A percentile compares a stretch with the other conserved stretches of the same genome.
These are phyloP conservation scores for Dolichallabes microphthalmus DNA, from an alignment of 2,113 vertebrate species.

Conservation along the genomic window DNA sequence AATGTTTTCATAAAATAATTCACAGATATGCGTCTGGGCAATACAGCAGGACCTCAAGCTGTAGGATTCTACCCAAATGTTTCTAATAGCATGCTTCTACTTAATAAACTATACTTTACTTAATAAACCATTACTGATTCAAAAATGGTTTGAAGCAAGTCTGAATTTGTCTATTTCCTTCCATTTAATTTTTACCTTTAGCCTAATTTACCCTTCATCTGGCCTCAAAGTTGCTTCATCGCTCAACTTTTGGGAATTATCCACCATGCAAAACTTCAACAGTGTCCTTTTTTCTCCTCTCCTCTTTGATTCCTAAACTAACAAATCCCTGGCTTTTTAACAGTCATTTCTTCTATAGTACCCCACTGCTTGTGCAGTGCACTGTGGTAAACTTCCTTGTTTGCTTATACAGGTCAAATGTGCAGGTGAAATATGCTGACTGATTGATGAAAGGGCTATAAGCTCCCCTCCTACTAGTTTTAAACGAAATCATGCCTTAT, in stretches of 20 bases:
- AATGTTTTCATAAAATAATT: neutral
- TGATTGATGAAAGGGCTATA: slow-evolving; percentile 58
- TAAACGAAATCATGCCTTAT: slow-evolving; percentile 42
- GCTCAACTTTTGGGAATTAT: slow-evolving; percentile 21
- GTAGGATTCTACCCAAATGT: neutral
- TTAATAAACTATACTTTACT: slow-evolving; percentile 6
- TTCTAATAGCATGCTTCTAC: neutral
- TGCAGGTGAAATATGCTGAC: slow-evolving; percentile 61
- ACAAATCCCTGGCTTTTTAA: slow-evolving; percentile 18
- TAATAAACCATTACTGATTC: neutral
- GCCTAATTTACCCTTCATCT: slow-evolving; percentile 24
- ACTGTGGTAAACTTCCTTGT: slow-evolving; percentile 64
- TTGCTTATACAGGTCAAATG: slow-evolving; percentile 67
- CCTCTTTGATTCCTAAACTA: slow-evolving; percentile 34
- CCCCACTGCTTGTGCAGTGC: slow-evolving; percentile 44
- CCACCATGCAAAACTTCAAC: slow-evolving; percentile 15
- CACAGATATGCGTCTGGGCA: neutral
- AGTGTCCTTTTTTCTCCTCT: slow-evolving; percentile 24
- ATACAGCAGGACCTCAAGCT: neutral
- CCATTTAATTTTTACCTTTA: slow-evolving; percentile 48
- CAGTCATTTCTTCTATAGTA: neutral
- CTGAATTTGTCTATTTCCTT: slow-evolving; percentile 41
- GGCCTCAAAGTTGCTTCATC: slow-evolving; percentile 11
- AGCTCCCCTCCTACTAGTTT: slow-evolving; percentile 9
- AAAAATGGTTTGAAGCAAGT: neutral